These are phyloP conservation scores for Macrochelys suwanniensis DNA, from an alignment of 2,797 vertebrate species.

Conservation along the genomic window DNA sequence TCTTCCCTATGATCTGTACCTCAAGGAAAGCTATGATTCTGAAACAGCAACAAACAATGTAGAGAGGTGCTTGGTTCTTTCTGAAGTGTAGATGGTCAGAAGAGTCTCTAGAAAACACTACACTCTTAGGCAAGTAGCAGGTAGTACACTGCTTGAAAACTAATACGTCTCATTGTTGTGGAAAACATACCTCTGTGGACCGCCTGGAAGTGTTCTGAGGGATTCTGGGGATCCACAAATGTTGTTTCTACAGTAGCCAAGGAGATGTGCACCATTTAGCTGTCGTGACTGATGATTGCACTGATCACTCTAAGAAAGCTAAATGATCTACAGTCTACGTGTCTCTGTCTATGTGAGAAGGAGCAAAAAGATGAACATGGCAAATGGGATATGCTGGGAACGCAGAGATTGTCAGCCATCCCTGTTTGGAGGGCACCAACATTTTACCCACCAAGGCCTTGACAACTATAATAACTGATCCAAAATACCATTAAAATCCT, in stretches of 20 bases:
- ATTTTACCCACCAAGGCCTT: not conserved
- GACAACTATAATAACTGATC: conserved; percentile 5
- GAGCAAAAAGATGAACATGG: conserved; percentile 36
- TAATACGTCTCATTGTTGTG: accelerated
- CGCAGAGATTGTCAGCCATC: conserved; percentile 58
- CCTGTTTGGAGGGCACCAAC: conserved; percentile 29
- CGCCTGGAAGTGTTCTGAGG: not conserved
- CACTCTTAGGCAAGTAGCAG: not conserved
- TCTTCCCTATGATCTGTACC: not conserved
- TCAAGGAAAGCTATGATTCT: not conserved
- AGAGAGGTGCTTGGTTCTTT: not conserved
- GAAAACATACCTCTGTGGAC: not conserved
- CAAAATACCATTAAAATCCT: conserved; percentile 16
- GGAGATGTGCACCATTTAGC: conserved; percentile 10
- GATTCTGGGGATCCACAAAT: not conserved
- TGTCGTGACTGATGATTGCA: not conserved
- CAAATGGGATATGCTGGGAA: conserved; percentile 55
- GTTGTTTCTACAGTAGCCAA: not conserved
- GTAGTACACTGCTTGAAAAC: not conserved
- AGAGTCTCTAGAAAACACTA: not conserved
- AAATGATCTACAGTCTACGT: conserved; percentile 17
- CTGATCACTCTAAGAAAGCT: not conserved
- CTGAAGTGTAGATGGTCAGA: not conserved
- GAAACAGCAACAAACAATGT: not conserved
- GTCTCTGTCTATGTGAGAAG: conserved; percentile 42